Conservation (phyloP, 2,113 vertebrate species). For the Noturus placidus region DNA sequence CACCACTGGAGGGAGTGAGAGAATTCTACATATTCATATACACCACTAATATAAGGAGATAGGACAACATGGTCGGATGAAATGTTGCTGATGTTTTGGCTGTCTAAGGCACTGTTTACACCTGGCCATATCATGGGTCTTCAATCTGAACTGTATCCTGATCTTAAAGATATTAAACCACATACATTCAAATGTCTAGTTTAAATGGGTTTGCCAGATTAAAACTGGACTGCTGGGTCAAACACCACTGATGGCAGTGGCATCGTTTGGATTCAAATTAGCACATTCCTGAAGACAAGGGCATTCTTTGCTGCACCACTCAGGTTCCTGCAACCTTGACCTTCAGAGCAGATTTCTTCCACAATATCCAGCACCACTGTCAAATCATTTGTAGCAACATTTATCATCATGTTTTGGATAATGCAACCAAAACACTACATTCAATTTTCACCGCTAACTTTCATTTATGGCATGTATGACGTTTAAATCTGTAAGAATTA, state of each 20-base stretch:
- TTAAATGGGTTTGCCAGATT: neutral
- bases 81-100: neutral
- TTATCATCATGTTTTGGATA: neutral
- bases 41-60: neutral
- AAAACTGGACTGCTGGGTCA: neutral
- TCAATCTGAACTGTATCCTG: neutral
- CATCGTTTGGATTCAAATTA: neutral
- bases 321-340: neutral
- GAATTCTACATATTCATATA: neutral
- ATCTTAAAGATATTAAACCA: neutral
- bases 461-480: neutral
- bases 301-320: neutral
- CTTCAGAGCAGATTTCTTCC: neutral
- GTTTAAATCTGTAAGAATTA: neutral
- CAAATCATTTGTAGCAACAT: neutral
- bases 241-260: neutral
- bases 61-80: neutral
- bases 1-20: slow-evolving; percentile 16
- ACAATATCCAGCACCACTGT: neutral
- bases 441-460: neutral
- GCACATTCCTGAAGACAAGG: neutral
- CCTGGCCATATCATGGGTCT: neutral
- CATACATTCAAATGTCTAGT: neutral
- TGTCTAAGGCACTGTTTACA: neutral
- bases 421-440: neutral